phyloP scores from a whole-genome alignment of 2,797 vertebrate species.

The Myotis pilosus region DNA sequence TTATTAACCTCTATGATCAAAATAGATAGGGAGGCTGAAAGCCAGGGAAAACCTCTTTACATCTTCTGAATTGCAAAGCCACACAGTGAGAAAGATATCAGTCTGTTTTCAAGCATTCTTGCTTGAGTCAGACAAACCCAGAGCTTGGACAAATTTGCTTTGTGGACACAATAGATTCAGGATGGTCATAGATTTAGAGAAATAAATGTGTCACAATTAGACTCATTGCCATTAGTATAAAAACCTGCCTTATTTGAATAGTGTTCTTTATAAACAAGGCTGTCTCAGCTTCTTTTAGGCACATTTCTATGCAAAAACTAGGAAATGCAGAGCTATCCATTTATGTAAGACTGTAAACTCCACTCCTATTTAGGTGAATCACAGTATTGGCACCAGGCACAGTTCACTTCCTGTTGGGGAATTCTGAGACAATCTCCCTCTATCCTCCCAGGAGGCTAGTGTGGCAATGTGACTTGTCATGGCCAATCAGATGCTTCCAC shows the following conservation, averaged over 20 bases:
- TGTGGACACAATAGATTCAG: constrained; percentile 30
- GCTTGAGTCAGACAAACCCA: constrained; percentile 38
- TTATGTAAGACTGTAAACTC: not conserved
- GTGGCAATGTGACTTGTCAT: not conserved
- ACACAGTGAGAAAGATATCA: constrained; percentile 48
- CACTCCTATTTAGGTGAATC: not conserved
- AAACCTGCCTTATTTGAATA: constrained; percentile 27
- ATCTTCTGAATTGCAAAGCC: constrained; percentile 69
- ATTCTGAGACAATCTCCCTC: not conserved
- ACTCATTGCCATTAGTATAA: constrained; percentile 26
- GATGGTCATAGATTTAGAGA: constrained; percentile 14
- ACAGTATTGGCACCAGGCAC: not conserved
- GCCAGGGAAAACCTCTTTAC: constrained; percentile 67
- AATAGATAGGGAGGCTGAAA: constrained; percentile 71
- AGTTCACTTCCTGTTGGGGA: not conserved
- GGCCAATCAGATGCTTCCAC: not conserved
- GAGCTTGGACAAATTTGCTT: not conserved
- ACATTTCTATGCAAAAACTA: constrained; percentile 28
- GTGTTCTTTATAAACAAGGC: not conserved
- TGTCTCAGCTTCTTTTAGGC: not conserved
- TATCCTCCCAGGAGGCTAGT: not conserved
- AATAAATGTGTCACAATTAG: constrained; percentile 60
- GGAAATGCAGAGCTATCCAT: not conserved
- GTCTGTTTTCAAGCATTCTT: not conserved
- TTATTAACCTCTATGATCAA: constrained; percentile 78